Base-by-base conservation (phyloP, 2,888 invertebrate species). In the Quadroppia sp. region DNA sequence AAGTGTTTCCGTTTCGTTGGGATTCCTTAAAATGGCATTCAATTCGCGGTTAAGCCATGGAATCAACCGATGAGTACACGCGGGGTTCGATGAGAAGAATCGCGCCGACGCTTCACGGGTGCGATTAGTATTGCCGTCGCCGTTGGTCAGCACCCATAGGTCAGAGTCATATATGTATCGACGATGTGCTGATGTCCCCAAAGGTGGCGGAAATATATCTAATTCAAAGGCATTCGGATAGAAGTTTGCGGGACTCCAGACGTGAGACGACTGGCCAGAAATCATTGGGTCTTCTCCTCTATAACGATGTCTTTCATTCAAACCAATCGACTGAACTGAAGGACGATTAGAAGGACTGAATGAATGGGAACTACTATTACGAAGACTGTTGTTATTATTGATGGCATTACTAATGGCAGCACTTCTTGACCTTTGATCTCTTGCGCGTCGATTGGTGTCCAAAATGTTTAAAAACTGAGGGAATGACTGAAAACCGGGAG, bases 21-120 rank as follows among this genome's bases (percentile, higher is more conserved):
- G 78, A 32, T 80, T 79, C 30, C 92, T 83, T 30, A 77, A 59
- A 71, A 94, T 85, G 75, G 89, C 91, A 78, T 88, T 87, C 36
- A 96, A 84, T 83, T 96, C 95, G 77, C 96, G 86, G 81, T 89
- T 89, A 40, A 96, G 84, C 92, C 94, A 96, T 0, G 91, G 91
- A 76, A 91, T 88, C 73, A 96, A 85, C 1, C 95, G 88, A 81
- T 90, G 89, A 77, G 89, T 86, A 81, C 91, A 90, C 17, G 89
- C 88, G 74, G 90, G 90, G 84, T 94, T 85, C n/a, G 79, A 77
- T 4, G 79, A 73, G 76, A 79, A 83, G 77, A 83, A 84, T 48
- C 80, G 86, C 0, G 92, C 90, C 32, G 88, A 87, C 80, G 89
- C 88, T 79, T 90, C 89, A 17, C 92, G 85, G 80, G 86, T 88